phyloP scores from a whole-genome alignment of 2,113 vertebrate species.

The Eclectus roratus region DNA sequence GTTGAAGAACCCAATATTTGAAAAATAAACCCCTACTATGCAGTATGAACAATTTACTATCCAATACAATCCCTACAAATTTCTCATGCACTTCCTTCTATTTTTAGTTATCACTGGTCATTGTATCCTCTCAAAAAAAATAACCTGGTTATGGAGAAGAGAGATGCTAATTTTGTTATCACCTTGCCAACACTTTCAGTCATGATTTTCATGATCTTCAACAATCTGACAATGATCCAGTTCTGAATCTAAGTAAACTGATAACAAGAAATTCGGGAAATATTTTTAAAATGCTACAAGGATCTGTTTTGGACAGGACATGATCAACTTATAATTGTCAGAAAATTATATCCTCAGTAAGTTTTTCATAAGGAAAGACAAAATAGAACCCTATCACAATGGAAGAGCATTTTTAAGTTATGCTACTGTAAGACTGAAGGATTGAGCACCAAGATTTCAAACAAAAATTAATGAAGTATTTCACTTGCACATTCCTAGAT shows the following conservation, averaged over 20 bases:
- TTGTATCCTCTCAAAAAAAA: neutral
- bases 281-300: neutral
- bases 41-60: neutral
- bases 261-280: neutral
- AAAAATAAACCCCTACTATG: neutral
- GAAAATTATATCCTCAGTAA: neutral
- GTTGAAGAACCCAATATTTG: neutral
- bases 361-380: neutral
- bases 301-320: neutral
- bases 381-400: neutral
- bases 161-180: slow-evolving; percentile 47
- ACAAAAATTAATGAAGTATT: neutral
- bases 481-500: neutral
- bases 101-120: neutral
- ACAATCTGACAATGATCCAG: neutral
- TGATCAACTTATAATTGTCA: neutral
- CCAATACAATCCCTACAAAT: neutral
- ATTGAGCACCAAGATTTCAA: neutral
- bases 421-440: neutral
- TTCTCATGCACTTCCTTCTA: neutral
- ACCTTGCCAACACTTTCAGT: slow-evolving; percentile 30
- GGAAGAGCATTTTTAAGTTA: neutral
- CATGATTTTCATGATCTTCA: neutral
- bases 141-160: slow-evolving; percentile 2
- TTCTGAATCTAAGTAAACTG: slow-evolving; percentile 4